Percentiles rank a stretch among this genome's conserved stretches.
These are phyloP conservation scores for Eueides isabella DNA, from an alignment of 1,140 invertebrate species.

Conservation along the genomic window DNA sequence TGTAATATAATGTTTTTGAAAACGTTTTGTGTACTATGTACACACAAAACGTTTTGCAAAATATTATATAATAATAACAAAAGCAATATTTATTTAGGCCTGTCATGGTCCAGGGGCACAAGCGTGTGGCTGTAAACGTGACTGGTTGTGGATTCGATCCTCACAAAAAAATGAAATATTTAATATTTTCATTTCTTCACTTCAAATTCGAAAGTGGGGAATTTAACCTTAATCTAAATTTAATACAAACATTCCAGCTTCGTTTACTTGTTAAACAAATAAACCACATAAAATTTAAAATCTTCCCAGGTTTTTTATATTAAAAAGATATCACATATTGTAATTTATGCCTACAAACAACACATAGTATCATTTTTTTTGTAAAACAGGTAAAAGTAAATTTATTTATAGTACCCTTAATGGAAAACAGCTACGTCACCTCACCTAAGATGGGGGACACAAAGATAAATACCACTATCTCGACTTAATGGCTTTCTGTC, in stretches of 20 bases:
- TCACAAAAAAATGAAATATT: too few relatives aligned
- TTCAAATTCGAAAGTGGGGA: too few relatives aligned
- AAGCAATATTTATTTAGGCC: too few relatives aligned
- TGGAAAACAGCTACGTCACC: conserved; percentile 62
- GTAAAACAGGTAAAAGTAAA: conserved; percentile 37
- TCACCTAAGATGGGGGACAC: conserved; percentile 52
- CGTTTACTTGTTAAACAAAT: not conserved
- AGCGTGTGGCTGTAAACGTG: too few relatives aligned
- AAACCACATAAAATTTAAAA: too few relatives aligned
- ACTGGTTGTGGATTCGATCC: too few relatives aligned
- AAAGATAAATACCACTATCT: conserved; percentile 78
- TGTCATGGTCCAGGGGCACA: too few relatives aligned
- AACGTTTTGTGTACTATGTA: too few relatives aligned
- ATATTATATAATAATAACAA: too few relatives aligned
- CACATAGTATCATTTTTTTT: conserved; percentile 9
- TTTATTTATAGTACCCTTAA: conserved; percentile 57
- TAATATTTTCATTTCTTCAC: too few relatives aligned
- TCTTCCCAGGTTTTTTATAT: not conserved
- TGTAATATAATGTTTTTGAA: too few relatives aligned
- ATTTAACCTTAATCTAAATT: not conserved
- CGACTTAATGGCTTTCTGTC: conserved; percentile 76
- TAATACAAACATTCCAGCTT: not conserved
- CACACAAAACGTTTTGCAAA: too few relatives aligned
- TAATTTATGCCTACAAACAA: not conserved
- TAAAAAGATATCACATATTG: not conserved